These are phyloP conservation scores for Brachyptera risi DNA, from an alignment of 2,888 invertebrate genomes.

Conservation along the genomic window DNA sequence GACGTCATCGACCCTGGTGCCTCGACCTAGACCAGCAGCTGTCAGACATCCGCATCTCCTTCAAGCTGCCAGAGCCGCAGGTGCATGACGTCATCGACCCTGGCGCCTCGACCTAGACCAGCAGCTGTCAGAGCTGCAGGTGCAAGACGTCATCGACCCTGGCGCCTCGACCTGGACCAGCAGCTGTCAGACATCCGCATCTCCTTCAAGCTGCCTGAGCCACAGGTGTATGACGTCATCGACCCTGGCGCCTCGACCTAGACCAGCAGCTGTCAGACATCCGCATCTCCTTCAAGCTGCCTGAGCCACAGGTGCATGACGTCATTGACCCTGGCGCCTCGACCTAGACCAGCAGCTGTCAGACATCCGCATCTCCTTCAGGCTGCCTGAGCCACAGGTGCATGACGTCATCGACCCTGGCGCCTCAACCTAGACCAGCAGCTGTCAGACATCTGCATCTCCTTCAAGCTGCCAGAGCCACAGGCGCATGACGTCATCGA, in stretches of 20 bases:
- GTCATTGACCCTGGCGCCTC: neutral
- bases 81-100: neutral
- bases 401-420: neutral
- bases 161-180: slow-evolving; percentile 53
- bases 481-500: slow-evolving; percentile 13
- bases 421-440: slow-evolving; percentile 57
- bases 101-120: slow-evolving; percentile 52
- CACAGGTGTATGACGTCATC: slow-evolving; percentile 12
- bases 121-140: slow-evolving; percentile 57
- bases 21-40: slow-evolving; percentile 61
- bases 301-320: slow-evolving; percentile 28
- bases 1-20: neutral
- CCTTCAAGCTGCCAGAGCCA: slow-evolving; percentile 35
- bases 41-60: slow-evolving; percentile 58
- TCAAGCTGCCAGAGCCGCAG: slow-evolving; percentile 35
- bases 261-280: slow-evolving; percentile 77
- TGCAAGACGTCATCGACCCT: neutral
- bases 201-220: slow-evolving; percentile 35
- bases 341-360: slow-evolving; percentile 66
- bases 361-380: slow-evolving; percentile 52
- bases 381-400: slow-evolving; percentile 33
- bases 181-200: slow-evolving; percentile 65
- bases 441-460: slow-evolving; percentile 61
- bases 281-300: slow-evolving; percentile 40
- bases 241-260: neutral